phyloP scores from a whole-genome alignment of 2,888 invertebrate genomes.

The Hirudinaria manillensis region DNA sequence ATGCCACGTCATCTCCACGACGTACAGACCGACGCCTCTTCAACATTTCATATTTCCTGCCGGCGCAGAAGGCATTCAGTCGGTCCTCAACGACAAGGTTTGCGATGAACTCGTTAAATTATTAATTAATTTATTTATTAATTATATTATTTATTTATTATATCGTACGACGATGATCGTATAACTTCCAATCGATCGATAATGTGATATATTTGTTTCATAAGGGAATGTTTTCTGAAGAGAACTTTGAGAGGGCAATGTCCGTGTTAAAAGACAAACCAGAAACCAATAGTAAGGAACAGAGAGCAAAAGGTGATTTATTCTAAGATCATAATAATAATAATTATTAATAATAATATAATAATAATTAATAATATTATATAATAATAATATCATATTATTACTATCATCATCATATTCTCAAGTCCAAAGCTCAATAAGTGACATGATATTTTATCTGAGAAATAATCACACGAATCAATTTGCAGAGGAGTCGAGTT shows the following conservation, averaged over 20 bases:
- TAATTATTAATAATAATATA: too few species aligned
- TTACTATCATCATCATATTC: too few species aligned
- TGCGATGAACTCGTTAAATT: slow-evolving; percentile 32
- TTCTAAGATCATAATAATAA: background rate
- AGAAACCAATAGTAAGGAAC: slow-evolving; percentile 49
- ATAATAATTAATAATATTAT: too few species aligned
- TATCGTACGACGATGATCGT: background rate
- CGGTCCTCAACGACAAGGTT: slow-evolving; percentile 84
- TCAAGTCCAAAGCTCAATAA: too few species aligned
- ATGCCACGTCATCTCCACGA: slow-evolving; percentile 97
- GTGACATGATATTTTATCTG: background rate
- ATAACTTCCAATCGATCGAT: background rate
- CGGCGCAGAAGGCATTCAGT: slow-evolving; percentile 85
- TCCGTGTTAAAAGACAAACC: slow-evolving; percentile 70
- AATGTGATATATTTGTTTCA: slow-evolving; percentile 9
- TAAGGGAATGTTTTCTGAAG: slow-evolving; percentile 86
- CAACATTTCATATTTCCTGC: slow-evolving; percentile 97
- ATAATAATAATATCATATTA: too few species aligned
- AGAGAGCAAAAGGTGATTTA: slow-evolving; percentile 45
- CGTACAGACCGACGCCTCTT: slow-evolving; percentile 90
- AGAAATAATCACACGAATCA: background rate
- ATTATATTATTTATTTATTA: slow-evolving; percentile 14
- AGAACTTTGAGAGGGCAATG: slow-evolving; percentile 97
- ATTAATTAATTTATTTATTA: background rate
- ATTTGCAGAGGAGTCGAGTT: slow-evolving; percentile 63